Evolutionary conservation across 2,113 vertebrate species (phyloP), one percentile per base, ranked within the genome.

Genomic region (Tachycineta bicolor): DNA sequence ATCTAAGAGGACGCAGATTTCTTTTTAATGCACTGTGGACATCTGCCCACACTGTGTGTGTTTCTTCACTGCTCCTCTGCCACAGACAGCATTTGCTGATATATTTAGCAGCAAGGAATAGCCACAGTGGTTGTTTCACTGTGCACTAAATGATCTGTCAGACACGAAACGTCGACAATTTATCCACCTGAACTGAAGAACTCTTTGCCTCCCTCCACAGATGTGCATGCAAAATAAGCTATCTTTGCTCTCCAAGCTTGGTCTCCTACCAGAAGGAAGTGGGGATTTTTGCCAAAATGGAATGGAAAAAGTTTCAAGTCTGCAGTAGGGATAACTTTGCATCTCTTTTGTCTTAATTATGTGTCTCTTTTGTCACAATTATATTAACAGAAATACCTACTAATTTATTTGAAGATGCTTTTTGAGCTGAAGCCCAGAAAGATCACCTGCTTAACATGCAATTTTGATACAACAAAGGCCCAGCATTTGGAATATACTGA

Each of bases 81-180:
- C 80, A 74, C 6, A 80, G 80, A 16, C 14, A 29, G 91, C 62
- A 53, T 71, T 81, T 87, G 88, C 52, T 14, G 5, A 89, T 76
- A 49, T 22, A 37, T 67, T 94, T 81, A 90, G 53, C 49, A 91
- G 84, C 26, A 77, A 82, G 73, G 87, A 83, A 76, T 47, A 76
- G 82, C 89, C 65, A 80, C 49, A 62, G 63, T n/a, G 46, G 84
- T 78, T 90, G 62, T 90, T 96, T 96, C 89, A 81, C 47, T 94
- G 37, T 83, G 77, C 89, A 88, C 92, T 95, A 92, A 91, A 94
- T 52, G 79, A 93, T 73, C 90, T 97, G 89, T 95, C 95, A 94
- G 79, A 44, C 76, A 85, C 76, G 84, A 91, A 93, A 97, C n/a
- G 65, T 34, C 91, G 70, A 74, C 44, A 94, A 91, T 94, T 94